Conservation (phyloP, 2,113 vertebrate genomes). For the Aegithalos caudatus region DNA sequence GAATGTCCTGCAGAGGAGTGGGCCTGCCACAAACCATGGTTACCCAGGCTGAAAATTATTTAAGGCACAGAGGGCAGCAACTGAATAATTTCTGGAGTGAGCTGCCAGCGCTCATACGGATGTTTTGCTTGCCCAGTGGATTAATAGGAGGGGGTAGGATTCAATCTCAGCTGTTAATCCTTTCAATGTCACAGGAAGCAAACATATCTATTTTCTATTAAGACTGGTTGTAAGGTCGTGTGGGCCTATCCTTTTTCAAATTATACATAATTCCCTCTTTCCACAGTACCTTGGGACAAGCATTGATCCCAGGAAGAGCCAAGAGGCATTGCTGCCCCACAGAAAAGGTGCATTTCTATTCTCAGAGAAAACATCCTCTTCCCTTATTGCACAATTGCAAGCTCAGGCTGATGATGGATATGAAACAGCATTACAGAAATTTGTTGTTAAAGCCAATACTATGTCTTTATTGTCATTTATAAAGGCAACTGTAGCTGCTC, state of each 20-base stretch:
- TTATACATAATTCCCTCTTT: not conserved
- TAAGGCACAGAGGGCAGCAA: not conserved
- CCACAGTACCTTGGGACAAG: not conserved
- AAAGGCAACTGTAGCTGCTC: not conserved
- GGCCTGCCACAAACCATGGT: accelerated
- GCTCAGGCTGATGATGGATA: not conserved
- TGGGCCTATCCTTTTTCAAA: not conserved
- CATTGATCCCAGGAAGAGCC: accelerated
- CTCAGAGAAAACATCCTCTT: not conserved
- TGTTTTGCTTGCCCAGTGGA: not conserved
- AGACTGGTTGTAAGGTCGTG: not conserved
- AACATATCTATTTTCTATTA: not conserved
- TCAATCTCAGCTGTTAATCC: conserved; percentile 4
- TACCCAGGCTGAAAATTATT: not conserved
- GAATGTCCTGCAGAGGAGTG: not conserved
- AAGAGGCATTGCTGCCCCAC: accelerated
- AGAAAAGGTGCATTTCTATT: not conserved
- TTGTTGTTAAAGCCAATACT: not conserved
- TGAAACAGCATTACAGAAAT: not conserved
- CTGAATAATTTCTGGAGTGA: not conserved
- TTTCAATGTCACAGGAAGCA: not conserved
- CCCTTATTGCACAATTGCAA: not conserved
- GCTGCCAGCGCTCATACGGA: not conserved
- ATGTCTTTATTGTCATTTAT: not conserved
- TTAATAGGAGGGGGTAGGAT: not conserved